Evolutionary conservation across 1,140 invertebrate genomes (phyloP), one percentile per base, ranked within the genome.

Genomic region (Rhizoglyphus robini): DNA sequence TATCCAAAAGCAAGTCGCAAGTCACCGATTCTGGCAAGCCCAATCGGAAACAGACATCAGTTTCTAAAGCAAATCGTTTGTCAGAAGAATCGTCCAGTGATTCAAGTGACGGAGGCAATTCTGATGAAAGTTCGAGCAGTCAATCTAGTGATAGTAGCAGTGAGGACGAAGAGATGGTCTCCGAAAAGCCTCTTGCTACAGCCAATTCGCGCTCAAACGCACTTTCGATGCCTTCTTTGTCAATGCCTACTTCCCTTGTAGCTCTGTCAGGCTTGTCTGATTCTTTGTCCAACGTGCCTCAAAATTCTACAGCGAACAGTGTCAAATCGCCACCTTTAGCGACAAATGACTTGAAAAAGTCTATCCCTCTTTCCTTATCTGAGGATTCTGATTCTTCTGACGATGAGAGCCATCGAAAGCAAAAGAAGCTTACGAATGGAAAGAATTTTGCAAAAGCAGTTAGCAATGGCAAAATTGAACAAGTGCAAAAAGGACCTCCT

Each of bases 61-160:
- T 23, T 2, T 41, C 25, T 32, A 11, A 61, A 3, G 32, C n/a
- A 13, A 38, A 38, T 27, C 18, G 59, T 64, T 25, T 64, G 23
- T 64, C 63, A 2, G 58, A 60, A 23, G 54, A 49, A 13, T 64
- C 63, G 4, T 64, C 46, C 27, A 64, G 63, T 54, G 63, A 64
- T 5, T 64, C 63, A 51, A 51, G 48, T 27, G 48, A 41, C 18
- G 32, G 34, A 15, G 20, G 61, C 30, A 11, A 48, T 49, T 47
- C 38, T 27, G 41, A 47, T 30, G 29, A 30, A 4, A 64, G 63
- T 54, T 49, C 41, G 18, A 64, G 63, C 51, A 27, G 31, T 49
- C 38, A 25, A 13, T 25, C 15, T 38, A 64, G 63, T 64, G 63
- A 64, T 51, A 49, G n/a, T 23, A 57, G 46, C 30, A 54, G 41